Percentiles rank a stretch among this genome's conserved stretches.
These are phyloP conservation scores for Zosterops hypoxanthus DNA, from an alignment of 2,113 vertebrate species.

Conservation along the genomic window DNA sequence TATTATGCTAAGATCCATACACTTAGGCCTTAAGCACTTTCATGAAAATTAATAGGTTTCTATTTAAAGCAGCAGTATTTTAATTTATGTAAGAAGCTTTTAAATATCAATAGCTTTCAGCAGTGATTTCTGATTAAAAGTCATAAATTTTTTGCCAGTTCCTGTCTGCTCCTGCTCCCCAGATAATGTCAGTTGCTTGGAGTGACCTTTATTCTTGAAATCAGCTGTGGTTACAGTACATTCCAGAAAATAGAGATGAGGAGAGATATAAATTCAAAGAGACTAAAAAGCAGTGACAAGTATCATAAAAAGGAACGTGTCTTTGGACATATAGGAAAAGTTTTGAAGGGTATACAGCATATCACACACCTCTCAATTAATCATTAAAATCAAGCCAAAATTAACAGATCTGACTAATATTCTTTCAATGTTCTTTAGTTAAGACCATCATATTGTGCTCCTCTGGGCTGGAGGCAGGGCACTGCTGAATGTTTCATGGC, in stretches of 20 bases:
- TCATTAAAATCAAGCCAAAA: background rate
- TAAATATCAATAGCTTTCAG: background rate
- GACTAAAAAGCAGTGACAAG: background rate
- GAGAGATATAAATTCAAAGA: background rate
- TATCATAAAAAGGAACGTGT: background rate
- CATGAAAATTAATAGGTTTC: background rate
- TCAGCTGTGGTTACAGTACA: background rate
- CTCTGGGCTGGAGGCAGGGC: background rate
- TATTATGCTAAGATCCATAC: background rate
- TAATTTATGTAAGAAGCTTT: background rate
- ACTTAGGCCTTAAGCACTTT: background rate
- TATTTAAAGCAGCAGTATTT: background rate
- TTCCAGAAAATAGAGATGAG: background rate
- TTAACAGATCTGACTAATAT: background rate
- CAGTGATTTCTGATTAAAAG: background rate
- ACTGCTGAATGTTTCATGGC: background rate
- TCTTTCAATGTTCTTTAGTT: background rate
- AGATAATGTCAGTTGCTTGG: background rate
- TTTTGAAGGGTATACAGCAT: background rate
- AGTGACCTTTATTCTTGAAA: background rate
- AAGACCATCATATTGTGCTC: background rate
- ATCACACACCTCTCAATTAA: background rate
- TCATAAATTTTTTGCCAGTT: background rate
- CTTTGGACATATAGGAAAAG: background rate
- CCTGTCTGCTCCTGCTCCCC: accelerated